Percentiles rank a stretch among this genome's conserved stretches.
These are phyloP conservation scores for Microvelia longipes DNA, from an alignment of 1,140 invertebrate genomes.

Conservation along the genomic window DNA sequence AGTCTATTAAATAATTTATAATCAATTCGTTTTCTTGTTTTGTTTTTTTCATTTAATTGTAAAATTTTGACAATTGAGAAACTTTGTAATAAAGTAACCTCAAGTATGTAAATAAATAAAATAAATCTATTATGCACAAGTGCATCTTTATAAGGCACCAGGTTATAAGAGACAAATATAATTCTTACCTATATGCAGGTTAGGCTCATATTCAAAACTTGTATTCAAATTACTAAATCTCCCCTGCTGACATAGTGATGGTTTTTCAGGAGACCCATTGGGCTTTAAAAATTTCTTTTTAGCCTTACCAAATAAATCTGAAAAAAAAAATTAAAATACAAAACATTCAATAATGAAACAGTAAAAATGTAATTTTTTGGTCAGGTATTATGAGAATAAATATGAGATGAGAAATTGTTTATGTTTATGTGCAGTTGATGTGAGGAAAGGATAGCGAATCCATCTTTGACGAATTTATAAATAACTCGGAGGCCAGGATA, in stretches of 20 bases:
- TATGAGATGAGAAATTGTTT: neutral
- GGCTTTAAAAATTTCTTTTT: constrained; percentile 75
- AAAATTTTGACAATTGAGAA: neutral
- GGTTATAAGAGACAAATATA: constrained; percentile 37
- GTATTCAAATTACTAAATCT: constrained; percentile 29
- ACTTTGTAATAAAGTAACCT: neutral
- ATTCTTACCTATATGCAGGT: neutral
- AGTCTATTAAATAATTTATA: neutral
- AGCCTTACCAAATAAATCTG: constrained; percentile 62
- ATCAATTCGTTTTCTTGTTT: neutral
- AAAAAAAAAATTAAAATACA: constrained; percentile 15
- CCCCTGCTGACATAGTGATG: neutral
- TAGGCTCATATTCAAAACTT: constrained; percentile 25
- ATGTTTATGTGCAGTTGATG: neutral
- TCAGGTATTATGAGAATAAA: neutral
- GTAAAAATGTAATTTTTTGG: constrained; percentile 1
- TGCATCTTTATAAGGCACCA: constrained; percentile 27
- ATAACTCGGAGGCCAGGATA: neutral
- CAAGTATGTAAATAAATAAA: neutral
- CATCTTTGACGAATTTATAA: neutral
- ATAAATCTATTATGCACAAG: neutral
- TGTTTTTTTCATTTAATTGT: neutral
- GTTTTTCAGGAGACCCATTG: constrained; percentile 31
- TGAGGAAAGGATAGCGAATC: too few species aligned
- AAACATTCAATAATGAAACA: neutral